phyloP scores from a whole-genome alignment of 2,797 vertebrate species.

The Cygnus olor region DNA sequence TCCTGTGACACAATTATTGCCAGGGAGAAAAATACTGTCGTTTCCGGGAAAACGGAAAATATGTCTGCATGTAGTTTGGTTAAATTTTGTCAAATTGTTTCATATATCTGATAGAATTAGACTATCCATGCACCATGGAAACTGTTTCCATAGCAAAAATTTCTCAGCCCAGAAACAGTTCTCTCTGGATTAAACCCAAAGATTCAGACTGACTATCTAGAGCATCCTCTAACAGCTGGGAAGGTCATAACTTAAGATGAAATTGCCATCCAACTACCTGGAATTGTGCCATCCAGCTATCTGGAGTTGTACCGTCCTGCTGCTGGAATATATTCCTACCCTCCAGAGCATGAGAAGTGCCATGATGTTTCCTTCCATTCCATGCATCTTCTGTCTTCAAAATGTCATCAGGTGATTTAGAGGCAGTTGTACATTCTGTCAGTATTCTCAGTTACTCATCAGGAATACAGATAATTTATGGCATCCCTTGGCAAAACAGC shows the following conservation, averaged over 20 bases:
- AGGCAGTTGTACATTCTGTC: background rate
- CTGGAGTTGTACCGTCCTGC: background rate
- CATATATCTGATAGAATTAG: conserved; percentile 21
- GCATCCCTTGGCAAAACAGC: background rate
- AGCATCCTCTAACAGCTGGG: background rate
- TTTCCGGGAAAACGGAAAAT: background rate
- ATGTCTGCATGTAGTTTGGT: background rate
- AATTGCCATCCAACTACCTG: background rate
- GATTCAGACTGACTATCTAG: conserved; percentile 16
- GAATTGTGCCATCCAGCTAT: background rate
- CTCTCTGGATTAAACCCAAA: conserved; percentile 50
- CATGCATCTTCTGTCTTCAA: background rate
- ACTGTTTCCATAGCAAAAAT: conserved; percentile 55
- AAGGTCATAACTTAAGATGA: background rate
- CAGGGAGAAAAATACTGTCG: background rate
- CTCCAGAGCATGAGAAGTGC: background rate
- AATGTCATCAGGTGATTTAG: background rate
- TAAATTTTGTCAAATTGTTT: conserved; percentile 14
- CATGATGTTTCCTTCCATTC: background rate
- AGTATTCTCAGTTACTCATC: background rate
- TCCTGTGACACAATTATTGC: background rate
- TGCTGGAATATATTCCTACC: background rate
- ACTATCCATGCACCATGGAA: conserved; percentile 14
- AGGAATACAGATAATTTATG: background rate
- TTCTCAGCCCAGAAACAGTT: conserved; percentile 4